Percentiles rank a stretch among this genome's conserved stretches.
Evolutionary conservation across 2,888 invertebrate genomes (phyloP).

Genomic region (Acleris emargana): DNA sequence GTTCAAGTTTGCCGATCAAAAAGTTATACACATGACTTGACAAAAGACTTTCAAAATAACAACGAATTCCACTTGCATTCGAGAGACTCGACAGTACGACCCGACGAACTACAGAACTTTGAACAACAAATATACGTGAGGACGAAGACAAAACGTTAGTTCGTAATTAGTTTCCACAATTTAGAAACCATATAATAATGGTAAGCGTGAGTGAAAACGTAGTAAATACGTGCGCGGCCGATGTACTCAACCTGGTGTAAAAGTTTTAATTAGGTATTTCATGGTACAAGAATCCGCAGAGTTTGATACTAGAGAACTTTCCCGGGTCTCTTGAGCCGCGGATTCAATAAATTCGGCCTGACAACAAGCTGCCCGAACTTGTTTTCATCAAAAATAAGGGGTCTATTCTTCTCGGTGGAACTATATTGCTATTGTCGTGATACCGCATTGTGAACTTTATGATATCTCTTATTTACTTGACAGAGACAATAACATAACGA

Average conservation of each 20-base stretch:
- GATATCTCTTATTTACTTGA: too few species aligned
- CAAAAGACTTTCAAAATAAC: background rate
- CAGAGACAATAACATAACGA: too few species aligned
- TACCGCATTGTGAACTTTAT: too few species aligned
- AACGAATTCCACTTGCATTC: background rate
- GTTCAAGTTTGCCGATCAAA: slow-evolving; percentile 13
- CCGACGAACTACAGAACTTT: background rate
- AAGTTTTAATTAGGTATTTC: slow-evolving; percentile 22
- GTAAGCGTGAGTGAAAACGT: slow-evolving; percentile 17
- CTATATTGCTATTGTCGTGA: too few species aligned
- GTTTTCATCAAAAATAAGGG: background rate
- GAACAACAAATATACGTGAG: slow-evolving; percentile 7
- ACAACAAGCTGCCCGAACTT: background rate
- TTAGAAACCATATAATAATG: slow-evolving; percentile 18
- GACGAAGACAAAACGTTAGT: slow-evolving; percentile 12
- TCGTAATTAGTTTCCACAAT: slow-evolving; percentile 20
- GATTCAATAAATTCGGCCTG: slow-evolving; percentile 7
- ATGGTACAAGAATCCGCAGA: slow-evolving; percentile 13
- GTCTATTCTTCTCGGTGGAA: too few species aligned
- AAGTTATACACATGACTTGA: background rate
- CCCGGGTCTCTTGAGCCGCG: background rate
- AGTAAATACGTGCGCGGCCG: slow-evolving; percentile 8
- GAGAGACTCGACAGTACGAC: background rate
- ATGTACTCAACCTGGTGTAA: slow-evolving; percentile 5
- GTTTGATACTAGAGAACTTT: slow-evolving; percentile 13